phyloP scores from a whole-genome alignment of 2,113 vertebrate species.

The Pelecanoides urinatrix region DNA sequence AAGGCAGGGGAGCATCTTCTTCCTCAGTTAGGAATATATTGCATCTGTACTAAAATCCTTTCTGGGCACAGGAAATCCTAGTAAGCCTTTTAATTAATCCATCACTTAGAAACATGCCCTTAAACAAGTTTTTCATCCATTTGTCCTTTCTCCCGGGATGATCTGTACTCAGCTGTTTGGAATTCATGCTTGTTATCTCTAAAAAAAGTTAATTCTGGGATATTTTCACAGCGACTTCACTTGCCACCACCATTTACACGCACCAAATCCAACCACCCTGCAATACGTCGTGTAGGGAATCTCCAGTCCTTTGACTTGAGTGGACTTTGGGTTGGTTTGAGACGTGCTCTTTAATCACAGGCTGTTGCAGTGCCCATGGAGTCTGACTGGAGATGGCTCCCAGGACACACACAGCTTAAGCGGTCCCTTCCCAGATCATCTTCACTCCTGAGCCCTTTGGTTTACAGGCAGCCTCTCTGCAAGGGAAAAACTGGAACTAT shows the following conservation, averaged over 20 bases:
- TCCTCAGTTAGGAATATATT: neutral
- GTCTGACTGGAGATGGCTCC: neutral
- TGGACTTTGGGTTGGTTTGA: neutral
- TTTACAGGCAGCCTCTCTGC: neutral
- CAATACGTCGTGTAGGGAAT: accelerated
- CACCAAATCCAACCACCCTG: neutral
- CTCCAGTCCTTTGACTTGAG: neutral
- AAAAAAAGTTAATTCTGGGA: neutral
- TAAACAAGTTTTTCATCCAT: neutral
- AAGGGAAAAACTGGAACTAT: neutral
- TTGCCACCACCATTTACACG: neutral
- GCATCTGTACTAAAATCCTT: neutral
- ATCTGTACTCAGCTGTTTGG: neutral
- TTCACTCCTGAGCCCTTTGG: neutral
- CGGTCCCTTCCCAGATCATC: neutral
- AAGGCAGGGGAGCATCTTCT: neutral
- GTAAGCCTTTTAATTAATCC: neutral
- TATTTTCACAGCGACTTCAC: neutral
- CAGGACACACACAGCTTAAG: neutral
- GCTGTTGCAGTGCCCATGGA: neutral
- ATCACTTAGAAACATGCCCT: neutral
- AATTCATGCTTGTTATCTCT: neutral
- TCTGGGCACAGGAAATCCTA: neutral
- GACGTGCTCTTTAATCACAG: neutral
- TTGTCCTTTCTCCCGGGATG: neutral